Evolutionary conservation across 2,797 vertebrate species (phyloP).

Genomic region (Anomalospiza imberbis): DNA sequence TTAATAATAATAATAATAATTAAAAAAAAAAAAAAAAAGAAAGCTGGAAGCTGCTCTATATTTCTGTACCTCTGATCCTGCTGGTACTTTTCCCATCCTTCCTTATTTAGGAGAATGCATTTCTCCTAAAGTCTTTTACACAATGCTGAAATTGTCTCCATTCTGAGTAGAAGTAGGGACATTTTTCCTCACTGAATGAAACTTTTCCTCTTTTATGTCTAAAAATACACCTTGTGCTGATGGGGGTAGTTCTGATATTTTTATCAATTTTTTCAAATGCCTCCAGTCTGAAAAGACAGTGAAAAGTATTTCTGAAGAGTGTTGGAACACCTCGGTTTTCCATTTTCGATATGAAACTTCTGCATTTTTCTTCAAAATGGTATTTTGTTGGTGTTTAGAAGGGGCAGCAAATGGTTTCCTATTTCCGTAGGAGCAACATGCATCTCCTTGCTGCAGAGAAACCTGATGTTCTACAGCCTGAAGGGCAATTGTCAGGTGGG

Average conservation of each 20-base stretch:
- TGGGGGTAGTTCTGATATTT: background rate
- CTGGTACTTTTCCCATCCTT: background rate
- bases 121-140: background rate
- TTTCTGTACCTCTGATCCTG: background rate
- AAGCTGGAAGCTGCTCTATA: background rate
- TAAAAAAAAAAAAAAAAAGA: accelerated
- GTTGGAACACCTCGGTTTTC: background rate
- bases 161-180: background rate
- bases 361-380: background rate
- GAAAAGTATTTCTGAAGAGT: background rate
- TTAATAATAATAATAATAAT: background rate
- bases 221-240: background rate
- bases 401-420: background rate
- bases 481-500: background rate
- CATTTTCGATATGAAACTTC: background rate
- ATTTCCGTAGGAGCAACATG: background rate
- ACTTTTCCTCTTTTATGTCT: background rate
- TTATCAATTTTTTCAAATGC: background rate
- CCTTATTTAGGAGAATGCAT: background rate
- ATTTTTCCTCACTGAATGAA: background rate
- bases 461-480: background rate
- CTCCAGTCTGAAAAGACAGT: background rate
- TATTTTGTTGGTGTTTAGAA: background rate
- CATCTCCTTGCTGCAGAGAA: background rate
- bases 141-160: background rate